phyloP scores from a whole-genome alignment of 2,888 invertebrate species.

The Nematopogon swammerdamellus region DNA sequence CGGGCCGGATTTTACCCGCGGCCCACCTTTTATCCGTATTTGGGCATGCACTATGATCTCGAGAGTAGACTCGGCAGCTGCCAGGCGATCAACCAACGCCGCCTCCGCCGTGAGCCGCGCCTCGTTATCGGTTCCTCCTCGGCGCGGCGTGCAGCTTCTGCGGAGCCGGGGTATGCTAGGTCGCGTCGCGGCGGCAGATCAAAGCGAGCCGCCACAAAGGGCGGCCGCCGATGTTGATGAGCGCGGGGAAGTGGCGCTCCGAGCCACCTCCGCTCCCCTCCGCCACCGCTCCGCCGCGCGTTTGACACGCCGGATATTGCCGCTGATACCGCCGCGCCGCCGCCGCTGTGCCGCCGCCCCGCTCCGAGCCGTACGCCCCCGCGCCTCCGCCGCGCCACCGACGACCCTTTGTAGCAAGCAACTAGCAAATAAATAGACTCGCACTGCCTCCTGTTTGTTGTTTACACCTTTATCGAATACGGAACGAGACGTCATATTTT shows the following conservation, averaged over 20 bases:
- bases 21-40: too few relatives aligned
- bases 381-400: too few relatives aligned
- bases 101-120: too few relatives aligned
- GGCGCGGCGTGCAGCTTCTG: background rate
- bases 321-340: background rate
- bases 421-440: background rate
- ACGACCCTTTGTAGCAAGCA: background rate
- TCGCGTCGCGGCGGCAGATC: constrained; percentile 20
- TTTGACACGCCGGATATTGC: background rate
- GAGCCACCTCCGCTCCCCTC: background rate
- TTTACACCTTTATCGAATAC: background rate
- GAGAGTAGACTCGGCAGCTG: too few relatives aligned
- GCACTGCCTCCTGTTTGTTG: background rate
- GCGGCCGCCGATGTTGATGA: constrained; percentile 1
- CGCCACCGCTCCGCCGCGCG: background rate
- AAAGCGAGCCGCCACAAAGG: constrained; percentile 19
- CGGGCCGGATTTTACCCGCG: too few relatives aligned
- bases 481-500: background rate
- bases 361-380: too few relatives aligned
- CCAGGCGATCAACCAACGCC: too few relatives aligned
- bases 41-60: too few relatives aligned
- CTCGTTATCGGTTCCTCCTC: too few relatives aligned
- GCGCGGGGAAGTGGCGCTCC: background rate
- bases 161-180: background rate
- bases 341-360: background rate